These are phyloP conservation scores for Brachypalpus laphriformis DNA, from an alignment of 2,888 invertebrate species.

Conservation along the genomic window DNA sequence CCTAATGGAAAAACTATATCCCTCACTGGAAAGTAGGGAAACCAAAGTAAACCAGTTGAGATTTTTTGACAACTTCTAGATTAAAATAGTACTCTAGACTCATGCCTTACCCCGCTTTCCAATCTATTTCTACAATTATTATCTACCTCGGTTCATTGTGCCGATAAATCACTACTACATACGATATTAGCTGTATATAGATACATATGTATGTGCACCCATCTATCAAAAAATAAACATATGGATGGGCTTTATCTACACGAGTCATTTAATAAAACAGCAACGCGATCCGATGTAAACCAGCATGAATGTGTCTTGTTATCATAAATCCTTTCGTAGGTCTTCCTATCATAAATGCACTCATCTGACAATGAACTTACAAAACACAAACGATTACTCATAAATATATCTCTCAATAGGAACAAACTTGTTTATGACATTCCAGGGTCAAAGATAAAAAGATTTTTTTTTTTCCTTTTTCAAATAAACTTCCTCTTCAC, in stretches of 20 bases:
- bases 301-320: neutral
- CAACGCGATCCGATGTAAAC: conserved; percentile 2
- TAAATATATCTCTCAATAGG: conserved; percentile 55
- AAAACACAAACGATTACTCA: conserved; percentile 35
- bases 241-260: neutral
- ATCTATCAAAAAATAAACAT: neutral
- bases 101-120: no score
- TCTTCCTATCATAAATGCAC: conserved; percentile 25
- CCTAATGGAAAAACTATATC: no score
- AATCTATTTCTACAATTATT: no score
- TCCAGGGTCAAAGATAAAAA: conserved; percentile 65
- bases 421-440: conserved; percentile 61
- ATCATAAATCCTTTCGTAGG: conserved; percentile 36
- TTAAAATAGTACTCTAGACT: no score
- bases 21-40: no score
- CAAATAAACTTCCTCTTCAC: conserved; percentile 21
- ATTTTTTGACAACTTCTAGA: no score
- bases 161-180: neutral
- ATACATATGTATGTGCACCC: neutral
- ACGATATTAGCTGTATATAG: neutral
- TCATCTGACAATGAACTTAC: conserved; percentile 35
- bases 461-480: conserved; percentile 1
- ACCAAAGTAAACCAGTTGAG: no score
- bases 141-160: neutral
- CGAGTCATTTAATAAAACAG: conserved; percentile 3